These are phyloP conservation scores for Ianthella basta DNA, from an alignment of 37 sponge, comb jelly and placozoan genomes.

Conservation along the genomic window DNA sequence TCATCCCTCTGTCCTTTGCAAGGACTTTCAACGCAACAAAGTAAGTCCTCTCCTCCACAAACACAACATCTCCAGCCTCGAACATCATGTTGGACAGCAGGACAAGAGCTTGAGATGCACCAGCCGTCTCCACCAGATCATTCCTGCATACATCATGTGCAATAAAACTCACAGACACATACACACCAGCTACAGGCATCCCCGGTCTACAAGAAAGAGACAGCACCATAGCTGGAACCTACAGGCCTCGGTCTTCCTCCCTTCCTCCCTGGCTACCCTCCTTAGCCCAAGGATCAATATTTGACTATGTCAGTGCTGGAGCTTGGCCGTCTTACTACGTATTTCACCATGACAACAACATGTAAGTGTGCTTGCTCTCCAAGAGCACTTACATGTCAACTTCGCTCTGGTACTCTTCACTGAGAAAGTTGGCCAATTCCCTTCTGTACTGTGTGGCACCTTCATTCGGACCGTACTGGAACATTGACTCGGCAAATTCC, in stretches of 20 bases:
- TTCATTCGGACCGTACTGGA: constrained; percentile 76
- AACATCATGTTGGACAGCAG: constrained; percentile 59
- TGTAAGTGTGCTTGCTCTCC: not conserved
- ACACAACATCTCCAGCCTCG: constrained; percentile 67
- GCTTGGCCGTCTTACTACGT: too few species aligned
- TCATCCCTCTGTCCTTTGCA: constrained; percentile 25
- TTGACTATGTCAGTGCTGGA: too few species aligned
- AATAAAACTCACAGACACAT: not conserved
- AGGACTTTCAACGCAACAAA: constrained; percentile 65
- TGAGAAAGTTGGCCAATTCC: constrained; percentile 71
- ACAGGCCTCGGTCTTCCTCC: too few species aligned
- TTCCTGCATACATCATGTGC: constrained; percentile 47
- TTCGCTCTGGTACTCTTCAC: constrained; percentile 52
- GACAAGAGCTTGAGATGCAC: constrained; percentile 66
- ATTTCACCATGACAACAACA: not conserved
- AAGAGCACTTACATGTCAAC: constrained; percentile 55
- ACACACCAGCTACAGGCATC: not conserved
- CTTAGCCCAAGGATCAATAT: too few species aligned
- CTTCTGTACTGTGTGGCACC: constrained; percentile 46
- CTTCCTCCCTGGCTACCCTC: too few species aligned
- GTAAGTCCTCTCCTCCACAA: constrained; percentile 73
- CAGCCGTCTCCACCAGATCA: constrained; percentile 67
- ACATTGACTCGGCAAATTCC: constrained; percentile 33
- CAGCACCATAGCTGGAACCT: too few species aligned
- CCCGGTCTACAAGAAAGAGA: too few species aligned